Evolutionary conservation across 1,140 invertebrate genomes (phyloP).

Genomic region (Rhopalosiphum padi): DNA sequence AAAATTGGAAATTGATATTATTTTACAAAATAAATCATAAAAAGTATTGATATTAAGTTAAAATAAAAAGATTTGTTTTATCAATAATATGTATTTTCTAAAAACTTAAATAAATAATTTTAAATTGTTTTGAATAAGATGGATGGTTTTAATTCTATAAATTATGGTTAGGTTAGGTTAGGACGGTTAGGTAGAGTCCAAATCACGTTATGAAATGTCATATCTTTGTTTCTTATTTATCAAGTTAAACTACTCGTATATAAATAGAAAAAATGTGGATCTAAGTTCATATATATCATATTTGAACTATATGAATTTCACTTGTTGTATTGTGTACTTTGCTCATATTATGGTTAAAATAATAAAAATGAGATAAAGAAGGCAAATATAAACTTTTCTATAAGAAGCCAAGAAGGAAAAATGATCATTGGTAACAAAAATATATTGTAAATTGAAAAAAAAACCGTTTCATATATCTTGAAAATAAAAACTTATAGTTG

Average conservation of each 20-base stretch:
- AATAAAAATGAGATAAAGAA: background rate
- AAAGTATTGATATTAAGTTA: background rate
- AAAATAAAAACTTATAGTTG: conserved; percentile 1
- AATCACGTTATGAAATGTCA: background rate
- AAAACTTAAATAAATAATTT: background rate
- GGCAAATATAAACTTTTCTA: background rate
- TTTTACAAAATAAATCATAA: background rate
- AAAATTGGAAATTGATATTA: background rate
- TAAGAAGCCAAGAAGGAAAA: background rate
- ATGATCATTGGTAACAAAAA: background rate
- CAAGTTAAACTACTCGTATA: background rate
- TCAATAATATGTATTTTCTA: background rate
- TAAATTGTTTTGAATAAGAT: background rate
- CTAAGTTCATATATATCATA: background rate
- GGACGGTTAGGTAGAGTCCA: background rate
- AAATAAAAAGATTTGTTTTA: background rate
- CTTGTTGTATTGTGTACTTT: background rate
- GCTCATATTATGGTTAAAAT: background rate
- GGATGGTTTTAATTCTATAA: too few species aligned
- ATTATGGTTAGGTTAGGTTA: background rate
- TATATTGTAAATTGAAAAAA: conserved; percentile 38
- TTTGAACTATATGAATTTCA: background rate
- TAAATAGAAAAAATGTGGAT: background rate
- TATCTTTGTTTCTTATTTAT: background rate
- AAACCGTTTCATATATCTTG: background rate